A percentile compares a stretch with the other conserved stretches of the same genome.
Evolutionary conservation across 2,797 vertebrate species (phyloP).

Genomic region (Delichon dasypus): DNA sequence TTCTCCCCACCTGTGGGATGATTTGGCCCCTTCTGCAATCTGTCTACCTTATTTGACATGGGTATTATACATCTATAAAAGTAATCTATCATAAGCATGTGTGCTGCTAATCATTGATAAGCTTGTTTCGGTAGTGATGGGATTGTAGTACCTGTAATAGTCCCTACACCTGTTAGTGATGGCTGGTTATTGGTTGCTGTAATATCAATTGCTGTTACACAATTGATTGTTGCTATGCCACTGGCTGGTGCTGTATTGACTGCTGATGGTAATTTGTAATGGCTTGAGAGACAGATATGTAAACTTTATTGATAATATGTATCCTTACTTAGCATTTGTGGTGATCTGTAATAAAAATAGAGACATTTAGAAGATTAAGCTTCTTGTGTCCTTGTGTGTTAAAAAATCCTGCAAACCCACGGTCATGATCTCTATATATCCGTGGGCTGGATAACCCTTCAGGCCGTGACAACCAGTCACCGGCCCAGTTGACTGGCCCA

Average conservation of each 20-base stretch:
- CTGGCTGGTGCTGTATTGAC: neutral
- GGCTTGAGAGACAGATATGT: neutral
- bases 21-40: neutral
- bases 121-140: neutral
- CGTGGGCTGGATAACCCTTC: neutral
- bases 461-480: neutral
- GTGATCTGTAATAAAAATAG: neutral
- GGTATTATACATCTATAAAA: neutral
- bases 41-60: neutral
- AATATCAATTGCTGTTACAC: neutral
- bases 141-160: neutral
- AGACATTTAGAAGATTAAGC: neutral
- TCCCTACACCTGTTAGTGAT: neutral
- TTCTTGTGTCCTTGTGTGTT: neutral
- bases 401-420: neutral
- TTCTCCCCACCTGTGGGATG: neutral
- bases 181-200: neutral
- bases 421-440: rapidly evolving
- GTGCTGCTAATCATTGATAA: neutral
- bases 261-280: neutral
- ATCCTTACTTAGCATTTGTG: neutral
- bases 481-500: too few relatives aligned
- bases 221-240: neutral
- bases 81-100: neutral
- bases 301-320: neutral